These are phyloP conservation scores for Silurus glanis DNA, from an alignment of 2,113 vertebrate genomes.

Conservation along the genomic window DNA sequence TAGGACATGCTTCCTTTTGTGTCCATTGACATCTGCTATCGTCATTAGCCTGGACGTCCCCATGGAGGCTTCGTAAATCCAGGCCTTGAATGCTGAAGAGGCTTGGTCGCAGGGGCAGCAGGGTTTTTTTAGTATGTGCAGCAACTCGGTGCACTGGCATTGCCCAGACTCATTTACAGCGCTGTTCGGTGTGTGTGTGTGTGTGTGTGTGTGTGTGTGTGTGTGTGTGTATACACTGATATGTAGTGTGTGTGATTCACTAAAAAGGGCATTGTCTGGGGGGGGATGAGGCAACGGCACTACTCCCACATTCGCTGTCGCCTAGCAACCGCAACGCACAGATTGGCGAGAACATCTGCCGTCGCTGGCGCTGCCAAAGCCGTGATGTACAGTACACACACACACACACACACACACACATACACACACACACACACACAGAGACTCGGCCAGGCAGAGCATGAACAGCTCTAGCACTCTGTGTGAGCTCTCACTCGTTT, in stretches of 20 bases:
- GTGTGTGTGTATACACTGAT: slow-evolving; percentile 24
- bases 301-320: slow-evolving; percentile 49
- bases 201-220: slow-evolving; percentile 36
- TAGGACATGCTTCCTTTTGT: slow-evolving; percentile 49
- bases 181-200: slow-evolving; percentile 13
- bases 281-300: slow-evolving; percentile 17
- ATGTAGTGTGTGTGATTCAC: slow-evolving; percentile 38
- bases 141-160: slow-evolving; percentile 39
- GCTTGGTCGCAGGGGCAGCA: slow-evolving; percentile 22
- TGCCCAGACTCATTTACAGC: slow-evolving; percentile 33
- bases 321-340: slow-evolving; percentile 59
- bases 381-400: slow-evolving; percentile 52
- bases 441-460: slow-evolving; percentile 31
- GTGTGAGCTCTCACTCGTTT: slow-evolving; percentile 11
- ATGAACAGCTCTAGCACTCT: slow-evolving; percentile 20
- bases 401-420: slow-evolving; percentile 7
- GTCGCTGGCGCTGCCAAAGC: slow-evolving; percentile 46
- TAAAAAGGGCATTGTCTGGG: slow-evolving; percentile 52
- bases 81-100: slow-evolving; percentile 47
- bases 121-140: slow-evolving; percentile 40
- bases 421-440: neutral
- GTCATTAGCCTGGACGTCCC: slow-evolving; percentile 52
- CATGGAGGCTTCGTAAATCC: slow-evolving; percentile 40
- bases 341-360: slow-evolving; percentile 61
- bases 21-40: slow-evolving; percentile 49